Evolutionary conservation across 2,888 invertebrate genomes (phyloP), one percentile per base, ranked within the genome.

Genomic region (Magallana nippona): DNA sequence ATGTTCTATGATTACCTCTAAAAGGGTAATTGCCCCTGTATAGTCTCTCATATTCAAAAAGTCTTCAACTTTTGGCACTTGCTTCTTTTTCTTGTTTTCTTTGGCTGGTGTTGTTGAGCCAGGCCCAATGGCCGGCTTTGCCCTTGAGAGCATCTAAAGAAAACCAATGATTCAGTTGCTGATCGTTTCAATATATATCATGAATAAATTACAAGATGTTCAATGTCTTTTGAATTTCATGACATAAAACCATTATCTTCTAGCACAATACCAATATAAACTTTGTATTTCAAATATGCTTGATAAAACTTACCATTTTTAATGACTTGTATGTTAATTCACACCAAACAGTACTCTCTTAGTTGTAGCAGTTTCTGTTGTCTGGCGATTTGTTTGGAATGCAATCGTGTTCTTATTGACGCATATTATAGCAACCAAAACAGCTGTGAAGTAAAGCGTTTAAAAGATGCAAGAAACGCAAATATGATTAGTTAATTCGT

Each of bases 11-110:
- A 79, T 22, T 89, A 98, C 98, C 95, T 99, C 98, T 8, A 99
- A 95, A 90, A 98, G 95, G 0, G 99, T 98, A 27, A 98, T 95
- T 0, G 98, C 98, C 11, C 99, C 99, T 0, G 97, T 97, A 93
- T 99, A 99, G 94, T 99, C 99, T 78, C 99, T 95, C 91, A 96
- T 96, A 32, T 96, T 94, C 22, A 99, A 95, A 93, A 98, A 99
- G 91, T 98, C 98, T 92, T 98, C 98, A 17, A 99, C 95, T 87
- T 97, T 97, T 0, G 97, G 95, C 56, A 95, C 86, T 87, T 94
- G 92, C 78, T 95, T 94, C 87, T 94, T 94, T 86, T 93, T 93
- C 79, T 94, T 91, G 83, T 92, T 90, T 86, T 93, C 92, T 87
- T 92, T 91, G 62, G 92, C 88, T 81, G 91, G 90, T 78, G 90